phyloP scores from a whole-genome alignment of 1,140 invertebrate genomes.

The Conus ventricosus region DNA sequence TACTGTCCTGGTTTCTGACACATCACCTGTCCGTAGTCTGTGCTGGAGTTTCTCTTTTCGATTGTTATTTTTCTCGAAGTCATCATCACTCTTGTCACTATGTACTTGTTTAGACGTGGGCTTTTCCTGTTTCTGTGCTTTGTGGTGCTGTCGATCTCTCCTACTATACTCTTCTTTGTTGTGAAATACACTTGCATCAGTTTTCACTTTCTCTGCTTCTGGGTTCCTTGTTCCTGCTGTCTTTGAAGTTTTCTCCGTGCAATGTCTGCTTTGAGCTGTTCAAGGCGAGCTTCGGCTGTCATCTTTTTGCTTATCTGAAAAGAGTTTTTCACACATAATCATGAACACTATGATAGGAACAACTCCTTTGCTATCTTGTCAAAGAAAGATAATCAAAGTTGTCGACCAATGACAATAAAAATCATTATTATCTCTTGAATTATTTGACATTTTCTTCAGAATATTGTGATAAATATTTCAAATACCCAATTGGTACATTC shows the following conservation, averaged over 20 bases:
- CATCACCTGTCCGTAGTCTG: not conserved
- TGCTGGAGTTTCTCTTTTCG: not conserved
- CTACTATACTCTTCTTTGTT: slow-evolving; percentile 38
- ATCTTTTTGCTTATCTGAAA: not conserved
- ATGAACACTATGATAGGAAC: too few relatives aligned
- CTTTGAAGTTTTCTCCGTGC: slow-evolving; percentile 19
- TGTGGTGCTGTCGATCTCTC: not conserved
- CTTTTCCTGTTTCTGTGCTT: slow-evolving; percentile 18
- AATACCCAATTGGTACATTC: too few relatives aligned
- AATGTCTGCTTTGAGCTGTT: slow-evolving; percentile 29
- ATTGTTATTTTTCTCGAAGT: not conserved
- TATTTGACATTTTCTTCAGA: too few relatives aligned
- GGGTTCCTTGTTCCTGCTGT: slow-evolving; percentile 6
- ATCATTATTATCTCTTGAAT: too few relatives aligned
- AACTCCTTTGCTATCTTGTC: too few relatives aligned
- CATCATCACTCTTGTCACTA: not conserved
- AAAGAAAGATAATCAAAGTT: too few relatives aligned
- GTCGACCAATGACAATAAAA: too few relatives aligned
- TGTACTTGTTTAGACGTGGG: not conserved
- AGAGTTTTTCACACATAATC: not conserved
- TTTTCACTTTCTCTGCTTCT: not conserved
- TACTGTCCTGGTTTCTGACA: too few relatives aligned
- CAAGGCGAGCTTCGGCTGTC: slow-evolving; percentile 7
- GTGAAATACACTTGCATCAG: not conserved
- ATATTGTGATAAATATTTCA: too few relatives aligned